Evolutionary conservation across 2,113 vertebrate species (phyloP).

Genomic region (Heterotis niloticus): DNA sequence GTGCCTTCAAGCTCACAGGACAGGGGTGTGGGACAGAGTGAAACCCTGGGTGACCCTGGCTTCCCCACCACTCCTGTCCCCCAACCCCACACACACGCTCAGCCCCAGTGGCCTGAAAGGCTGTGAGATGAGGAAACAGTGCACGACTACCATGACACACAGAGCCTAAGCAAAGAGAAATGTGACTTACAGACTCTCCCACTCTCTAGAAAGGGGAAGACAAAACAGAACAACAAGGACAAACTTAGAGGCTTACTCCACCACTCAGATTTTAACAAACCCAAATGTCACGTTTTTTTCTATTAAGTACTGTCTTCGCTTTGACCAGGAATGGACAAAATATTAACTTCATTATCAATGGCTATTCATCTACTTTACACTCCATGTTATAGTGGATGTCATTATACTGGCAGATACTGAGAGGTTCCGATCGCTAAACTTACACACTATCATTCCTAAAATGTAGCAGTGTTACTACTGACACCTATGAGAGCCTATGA

Average conservation of each 20-base stretch:
- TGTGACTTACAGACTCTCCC: constrained; percentile 92
- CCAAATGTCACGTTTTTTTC: neutral
- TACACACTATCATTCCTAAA: no score
- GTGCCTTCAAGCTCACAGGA: constrained; percentile 23
- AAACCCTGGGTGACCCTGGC: neutral
- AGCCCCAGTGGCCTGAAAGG: constrained; percentile 17
- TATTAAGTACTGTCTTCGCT: constrained; percentile 18
- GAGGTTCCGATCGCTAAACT: no score
- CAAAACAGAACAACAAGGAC: constrained; percentile 69
- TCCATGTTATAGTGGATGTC: neutral
- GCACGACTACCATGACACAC: constrained; percentile 41
- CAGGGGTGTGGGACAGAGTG: neutral
- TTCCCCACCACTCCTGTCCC: neutral
- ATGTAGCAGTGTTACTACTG: no score
- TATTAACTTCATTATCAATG: neutral
- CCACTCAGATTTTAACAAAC: constrained; percentile 28
- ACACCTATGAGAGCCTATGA: constrained; percentile 17
- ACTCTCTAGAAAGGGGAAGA: constrained; percentile 81
- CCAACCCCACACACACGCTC: constrained; percentile 6
- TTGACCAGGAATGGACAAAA: constrained; percentile 1
- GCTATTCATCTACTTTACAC: neutral
- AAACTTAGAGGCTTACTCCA: constrained; percentile 58
- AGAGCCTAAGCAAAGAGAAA: constrained; percentile 55
- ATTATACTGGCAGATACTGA: no score
- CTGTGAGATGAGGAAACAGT: constrained; percentile 34